These are phyloP conservation scores for Hiodon alosoides DNA, from an alignment of 2,113 vertebrate genomes.

Conservation along the genomic window DNA sequence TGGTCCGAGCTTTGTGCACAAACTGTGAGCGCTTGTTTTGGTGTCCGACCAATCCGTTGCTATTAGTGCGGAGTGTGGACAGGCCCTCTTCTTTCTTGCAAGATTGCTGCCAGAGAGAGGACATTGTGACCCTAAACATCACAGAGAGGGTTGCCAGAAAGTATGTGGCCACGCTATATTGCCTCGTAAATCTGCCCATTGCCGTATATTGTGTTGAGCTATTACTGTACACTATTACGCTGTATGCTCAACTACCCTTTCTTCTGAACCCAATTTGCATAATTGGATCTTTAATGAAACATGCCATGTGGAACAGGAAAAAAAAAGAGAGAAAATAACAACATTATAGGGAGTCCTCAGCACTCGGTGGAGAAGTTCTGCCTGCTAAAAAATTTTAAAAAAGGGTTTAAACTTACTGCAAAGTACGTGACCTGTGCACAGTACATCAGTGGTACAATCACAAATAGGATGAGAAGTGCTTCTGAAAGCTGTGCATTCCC, in stretches of 20 bases:
- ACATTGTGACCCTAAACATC: constrained; percentile 89
- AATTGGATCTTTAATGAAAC: constrained; percentile 93
- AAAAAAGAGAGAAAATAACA: constrained; percentile 32
- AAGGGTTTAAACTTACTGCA: constrained; percentile 57
- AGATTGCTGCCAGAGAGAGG: constrained; percentile 63
- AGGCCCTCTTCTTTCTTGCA: constrained; percentile 56
- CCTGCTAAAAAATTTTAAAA: constrained; percentile 52
- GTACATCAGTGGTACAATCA: constrained; percentile 73
- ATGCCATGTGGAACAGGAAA: constrained; percentile 71
- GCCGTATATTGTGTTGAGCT: constrained; percentile 78
- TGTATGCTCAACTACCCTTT: constrained; percentile 75
- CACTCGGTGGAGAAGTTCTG: constrained; percentile 49
- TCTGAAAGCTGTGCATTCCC: constrained; percentile 79
- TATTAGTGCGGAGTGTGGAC: constrained; percentile 16
- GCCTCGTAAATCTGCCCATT: constrained; percentile 82
- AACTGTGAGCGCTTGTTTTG: background rate
- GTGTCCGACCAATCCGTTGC: constrained; percentile 1
- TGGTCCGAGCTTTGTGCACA: background rate
- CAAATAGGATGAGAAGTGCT: constrained; percentile 77
- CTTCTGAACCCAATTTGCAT: constrained; percentile 84
- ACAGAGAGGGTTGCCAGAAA: constrained; percentile 81
- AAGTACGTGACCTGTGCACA: constrained; percentile 67
- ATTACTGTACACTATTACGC: constrained; percentile 78
- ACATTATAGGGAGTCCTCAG: constrained; percentile 31
- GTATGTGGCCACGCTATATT: constrained; percentile 83